Conservation (phyloP, 2,113 vertebrate species). For the Neogale vison region DNA sequence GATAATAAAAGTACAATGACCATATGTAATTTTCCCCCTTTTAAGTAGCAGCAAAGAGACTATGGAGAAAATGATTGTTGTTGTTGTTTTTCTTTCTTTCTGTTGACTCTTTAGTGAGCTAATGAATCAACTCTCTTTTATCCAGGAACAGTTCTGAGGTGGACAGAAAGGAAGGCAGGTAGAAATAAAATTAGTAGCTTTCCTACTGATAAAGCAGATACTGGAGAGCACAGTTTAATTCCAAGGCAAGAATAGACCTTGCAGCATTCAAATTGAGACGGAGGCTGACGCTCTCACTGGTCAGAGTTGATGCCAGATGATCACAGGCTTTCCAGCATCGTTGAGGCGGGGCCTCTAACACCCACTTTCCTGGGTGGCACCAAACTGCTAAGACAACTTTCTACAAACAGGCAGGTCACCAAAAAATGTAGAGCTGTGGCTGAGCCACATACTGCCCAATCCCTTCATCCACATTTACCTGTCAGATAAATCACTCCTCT, state of each 20-base stretch:
- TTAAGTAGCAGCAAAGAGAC: background rate
- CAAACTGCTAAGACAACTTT: background rate
- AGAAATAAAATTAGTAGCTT: background rate
- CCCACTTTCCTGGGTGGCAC: too few relatives aligned
- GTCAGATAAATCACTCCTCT: background rate
- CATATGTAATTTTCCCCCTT: background rate
- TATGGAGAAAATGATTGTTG: background rate
- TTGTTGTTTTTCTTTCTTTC: background rate
- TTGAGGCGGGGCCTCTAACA: background rate
- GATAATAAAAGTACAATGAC: constrained; percentile 3
- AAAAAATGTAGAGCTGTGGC: background rate
- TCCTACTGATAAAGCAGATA: background rate
- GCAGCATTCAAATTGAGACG: background rate
- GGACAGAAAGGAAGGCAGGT: background rate
- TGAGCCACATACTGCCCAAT: too few relatives aligned
- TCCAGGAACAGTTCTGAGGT: background rate
- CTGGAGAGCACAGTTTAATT: background rate
- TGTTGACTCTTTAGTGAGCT: background rate
- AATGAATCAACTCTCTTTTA: background rate
- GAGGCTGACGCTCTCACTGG: background rate
- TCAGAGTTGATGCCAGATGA: background rate
- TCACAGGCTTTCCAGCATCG: background rate
- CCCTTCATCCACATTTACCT: background rate
- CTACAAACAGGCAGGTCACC: background rate
- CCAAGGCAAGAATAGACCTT: background rate